Evolutionary conservation across 2,888 invertebrate species (phyloP), one percentile per base, ranked within the genome.

Genomic region (Tinea pellionella): DNA sequence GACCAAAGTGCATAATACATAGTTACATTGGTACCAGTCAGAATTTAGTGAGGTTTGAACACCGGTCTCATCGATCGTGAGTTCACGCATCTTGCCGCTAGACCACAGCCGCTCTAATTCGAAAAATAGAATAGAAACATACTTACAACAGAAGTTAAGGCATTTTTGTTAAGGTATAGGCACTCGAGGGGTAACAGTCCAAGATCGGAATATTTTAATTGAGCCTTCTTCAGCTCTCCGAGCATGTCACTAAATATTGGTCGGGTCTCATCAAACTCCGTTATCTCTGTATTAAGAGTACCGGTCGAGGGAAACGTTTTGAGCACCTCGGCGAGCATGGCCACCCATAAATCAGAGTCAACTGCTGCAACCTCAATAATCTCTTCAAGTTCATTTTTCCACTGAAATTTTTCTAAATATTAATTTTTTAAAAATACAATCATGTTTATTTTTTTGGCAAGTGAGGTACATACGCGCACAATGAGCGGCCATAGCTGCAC

Each of bases 341-440:
- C 95, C 37, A 98, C 98, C 98, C 98, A 98, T 68, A 97, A 90
- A 77, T 99, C 98, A 9, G 96, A 94, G 85, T 98, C 98, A 68
- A 94, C 89, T 2, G 94, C 93, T 7, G 97, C 98, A 65, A 97
- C 94, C 79, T 96, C 96, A 66, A 98, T 90, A 65, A 99, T 97
- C 75, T 97, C 97, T 74, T 98, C 97, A 70, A 99, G 79, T 78
- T 98, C 97, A 65, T 90, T 89, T 78, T 93, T 91, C 98, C 98
- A 98, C 97, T 98, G 78, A 63, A 89, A 90, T 47, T 47, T 6
- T 37, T 24, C 3, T 24, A 24, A 24, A 24, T 6, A 24, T 6
- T 24, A 24, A 24, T 24, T 24, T 24, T 24, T 24, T 24, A 3
- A 24, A 24, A 24, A 24, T 24, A 24, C 3, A 24, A 24, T n/a